Percentiles rank a stretch among this genome's conserved stretches.
These are phyloP conservation scores for Oreohelix idahoensis DNA, from an alignment of 1,140 invertebrate species.

Conservation along the genomic window DNA sequence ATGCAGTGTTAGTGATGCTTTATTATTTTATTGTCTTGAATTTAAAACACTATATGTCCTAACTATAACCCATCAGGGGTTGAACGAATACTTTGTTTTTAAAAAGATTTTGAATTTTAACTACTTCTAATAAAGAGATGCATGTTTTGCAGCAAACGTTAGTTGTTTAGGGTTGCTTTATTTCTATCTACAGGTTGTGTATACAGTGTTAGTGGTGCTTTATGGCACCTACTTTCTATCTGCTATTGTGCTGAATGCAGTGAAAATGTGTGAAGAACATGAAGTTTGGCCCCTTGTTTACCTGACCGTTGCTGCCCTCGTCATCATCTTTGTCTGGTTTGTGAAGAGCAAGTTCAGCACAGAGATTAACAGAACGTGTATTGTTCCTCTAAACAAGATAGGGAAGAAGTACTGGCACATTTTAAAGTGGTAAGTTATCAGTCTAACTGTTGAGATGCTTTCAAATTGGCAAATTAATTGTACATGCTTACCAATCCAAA, in stretches of 20 bases:
- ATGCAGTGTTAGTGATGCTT: too few species aligned
- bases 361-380: not conserved
- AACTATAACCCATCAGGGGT: too few species aligned
- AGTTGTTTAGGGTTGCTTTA: too few species aligned
- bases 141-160: too few species aligned
- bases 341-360: constrained; percentile 33
- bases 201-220: not conserved
- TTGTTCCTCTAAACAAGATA: constrained; percentile 10
- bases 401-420: constrained; percentile 29
- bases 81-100: too few species aligned
- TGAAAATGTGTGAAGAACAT: constrained; percentile 9
- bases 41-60: too few species aligned
- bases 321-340: constrained; percentile 26
- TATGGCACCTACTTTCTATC: constrained; percentile 33
- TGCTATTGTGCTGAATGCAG: constrained; percentile 28
- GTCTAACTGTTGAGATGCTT: too few species aligned
- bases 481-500: too few species aligned
- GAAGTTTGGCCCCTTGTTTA: constrained; percentile 31
- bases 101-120: too few species aligned
- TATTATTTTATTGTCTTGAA: too few species aligned
- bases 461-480: too few species aligned
- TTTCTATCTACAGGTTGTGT: constrained; percentile 20
- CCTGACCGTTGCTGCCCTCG: constrained; percentile 29
- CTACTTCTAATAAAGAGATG: too few species aligned
- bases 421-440: constrained; percentile 45